Evolutionary conservation across 1,140 invertebrate genomes (phyloP).

Genomic region (Polyergus mexicanus): DNA sequence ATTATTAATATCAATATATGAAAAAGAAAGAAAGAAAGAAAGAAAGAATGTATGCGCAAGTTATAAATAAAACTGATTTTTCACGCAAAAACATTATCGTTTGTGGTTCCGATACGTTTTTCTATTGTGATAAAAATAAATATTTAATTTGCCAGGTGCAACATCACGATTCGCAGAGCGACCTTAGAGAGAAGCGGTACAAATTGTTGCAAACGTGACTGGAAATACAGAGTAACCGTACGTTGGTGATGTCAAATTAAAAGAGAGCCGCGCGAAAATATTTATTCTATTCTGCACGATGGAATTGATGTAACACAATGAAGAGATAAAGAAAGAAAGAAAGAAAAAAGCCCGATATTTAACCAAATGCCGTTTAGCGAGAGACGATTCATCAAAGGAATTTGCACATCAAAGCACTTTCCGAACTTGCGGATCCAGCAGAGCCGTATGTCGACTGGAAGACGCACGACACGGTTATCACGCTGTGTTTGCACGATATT

Average conservation of each 20-base stretch:
- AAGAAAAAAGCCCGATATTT: constrained; percentile 15
- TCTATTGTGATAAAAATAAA: constrained; percentile 54
- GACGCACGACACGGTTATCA: constrained; percentile 73
- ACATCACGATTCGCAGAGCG: constrained; percentile 24
- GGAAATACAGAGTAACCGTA: constrained; percentile 43
- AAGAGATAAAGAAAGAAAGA: constrained; percentile 15
- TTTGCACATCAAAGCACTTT: constrained; percentile 67
- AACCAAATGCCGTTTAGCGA: not conserved
- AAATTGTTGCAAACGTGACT: constrained; percentile 60
- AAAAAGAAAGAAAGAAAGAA: not conserved
- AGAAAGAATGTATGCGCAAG: not conserved
- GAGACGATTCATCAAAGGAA: constrained; percentile 33
- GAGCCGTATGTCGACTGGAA: constrained; percentile 55
- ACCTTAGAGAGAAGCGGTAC: constrained; percentile 22
- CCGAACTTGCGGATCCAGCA: not conserved
- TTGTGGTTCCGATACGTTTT: constrained; percentile 5
- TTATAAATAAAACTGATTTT: not conserved
- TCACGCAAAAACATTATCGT: not conserved
- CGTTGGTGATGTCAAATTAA: constrained; percentile 33
- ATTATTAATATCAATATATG: not conserved
- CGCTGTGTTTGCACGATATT: constrained; percentile 81
- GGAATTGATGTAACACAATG: not conserved
- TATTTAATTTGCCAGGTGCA: constrained; percentile 43
- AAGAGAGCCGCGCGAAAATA: constrained; percentile 46
- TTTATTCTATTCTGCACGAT: constrained; percentile 13